Evolutionary conservation across 2,113 vertebrate genomes (phyloP).

Genomic region (Clarias batrachus): DNA sequence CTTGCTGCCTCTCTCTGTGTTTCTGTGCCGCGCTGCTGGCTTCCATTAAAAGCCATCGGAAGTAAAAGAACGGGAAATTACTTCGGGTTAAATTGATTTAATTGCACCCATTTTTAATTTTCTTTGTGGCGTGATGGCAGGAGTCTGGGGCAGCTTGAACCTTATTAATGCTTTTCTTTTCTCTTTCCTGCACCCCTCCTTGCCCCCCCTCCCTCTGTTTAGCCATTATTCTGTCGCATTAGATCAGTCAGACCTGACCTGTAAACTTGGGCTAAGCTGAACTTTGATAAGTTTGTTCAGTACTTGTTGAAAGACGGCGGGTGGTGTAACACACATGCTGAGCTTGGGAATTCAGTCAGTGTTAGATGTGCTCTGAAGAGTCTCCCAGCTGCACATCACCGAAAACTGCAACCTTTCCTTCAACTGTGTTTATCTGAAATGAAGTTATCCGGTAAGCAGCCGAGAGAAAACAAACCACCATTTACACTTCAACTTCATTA

Average conservation of each 20-base stretch:
- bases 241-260: slow-evolving; percentile 11
- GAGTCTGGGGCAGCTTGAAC: slow-evolving; percentile 28
- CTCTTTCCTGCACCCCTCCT: background rate
- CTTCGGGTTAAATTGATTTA: slow-evolving; percentile 34
- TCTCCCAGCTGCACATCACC: background rate
- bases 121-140: slow-evolving; percentile 33
- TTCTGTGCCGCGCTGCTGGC: slow-evolving; percentile 12
- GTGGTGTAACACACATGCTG: slow-evolving; percentile 4
- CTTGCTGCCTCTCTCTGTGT: background rate
- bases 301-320: background rate
- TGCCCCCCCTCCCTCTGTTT: background rate
- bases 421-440: background rate
- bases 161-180: slow-evolving; percentile 17
- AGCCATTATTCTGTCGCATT: slow-evolving; percentile 6
- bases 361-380: background rate
- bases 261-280: slow-evolving; percentile 14
- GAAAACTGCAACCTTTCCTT: background rate
- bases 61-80: slow-evolving; percentile 40
- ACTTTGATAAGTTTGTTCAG: slow-evolving; percentile 17
- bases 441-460: background rate
- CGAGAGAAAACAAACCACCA: background rate
- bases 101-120: slow-evolving; percentile 41
- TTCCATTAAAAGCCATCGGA: slow-evolving; percentile 39
- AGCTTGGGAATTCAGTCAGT: background rate
- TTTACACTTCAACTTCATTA: background rate